phyloP scores from a whole-genome alignment of 2,797 vertebrate species.

The Petrocephalus sullivani region DNA sequence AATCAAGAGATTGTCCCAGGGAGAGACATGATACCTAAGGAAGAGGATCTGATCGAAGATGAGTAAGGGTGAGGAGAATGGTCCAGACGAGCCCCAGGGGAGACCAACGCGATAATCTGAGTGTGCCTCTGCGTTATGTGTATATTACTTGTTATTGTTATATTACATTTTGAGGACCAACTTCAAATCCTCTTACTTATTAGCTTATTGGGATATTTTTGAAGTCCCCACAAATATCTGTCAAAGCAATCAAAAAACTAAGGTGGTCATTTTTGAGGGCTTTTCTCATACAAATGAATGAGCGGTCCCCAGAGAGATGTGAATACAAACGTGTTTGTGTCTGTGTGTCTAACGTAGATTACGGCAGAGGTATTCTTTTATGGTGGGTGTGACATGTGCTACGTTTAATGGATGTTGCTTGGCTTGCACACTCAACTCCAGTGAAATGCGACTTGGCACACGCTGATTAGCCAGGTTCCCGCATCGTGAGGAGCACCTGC shows the following conservation, averaged over 20 bases:
- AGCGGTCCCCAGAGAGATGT: background rate
- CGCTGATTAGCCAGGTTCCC: background rate
- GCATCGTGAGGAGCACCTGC: background rate
- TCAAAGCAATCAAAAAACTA: no score
- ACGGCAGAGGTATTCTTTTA: background rate
- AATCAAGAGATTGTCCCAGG: conserved; percentile 8
- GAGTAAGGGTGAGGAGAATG: background rate
- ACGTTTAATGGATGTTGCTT: background rate
- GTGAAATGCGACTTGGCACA: background rate
- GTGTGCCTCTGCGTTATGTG: background rate
- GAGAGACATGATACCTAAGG: background rate
- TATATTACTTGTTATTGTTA: background rate
- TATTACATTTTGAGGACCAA: background rate
- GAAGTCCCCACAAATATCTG: background rate
- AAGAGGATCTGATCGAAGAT: background rate
- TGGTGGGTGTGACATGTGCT: background rate
- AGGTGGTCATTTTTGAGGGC: background rate
- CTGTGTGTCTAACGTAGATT: background rate
- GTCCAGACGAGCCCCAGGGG: background rate
- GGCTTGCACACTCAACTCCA: background rate
- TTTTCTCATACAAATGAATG: background rate
- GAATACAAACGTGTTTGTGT: background rate
- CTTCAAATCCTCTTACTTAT: no score
- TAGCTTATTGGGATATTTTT: no score
- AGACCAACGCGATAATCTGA: background rate